Evolutionary conservation across 2,113 vertebrate species (phyloP), one percentile per base, ranked within the genome.

Genomic region (Oncorhynchus clarkii): DNA sequence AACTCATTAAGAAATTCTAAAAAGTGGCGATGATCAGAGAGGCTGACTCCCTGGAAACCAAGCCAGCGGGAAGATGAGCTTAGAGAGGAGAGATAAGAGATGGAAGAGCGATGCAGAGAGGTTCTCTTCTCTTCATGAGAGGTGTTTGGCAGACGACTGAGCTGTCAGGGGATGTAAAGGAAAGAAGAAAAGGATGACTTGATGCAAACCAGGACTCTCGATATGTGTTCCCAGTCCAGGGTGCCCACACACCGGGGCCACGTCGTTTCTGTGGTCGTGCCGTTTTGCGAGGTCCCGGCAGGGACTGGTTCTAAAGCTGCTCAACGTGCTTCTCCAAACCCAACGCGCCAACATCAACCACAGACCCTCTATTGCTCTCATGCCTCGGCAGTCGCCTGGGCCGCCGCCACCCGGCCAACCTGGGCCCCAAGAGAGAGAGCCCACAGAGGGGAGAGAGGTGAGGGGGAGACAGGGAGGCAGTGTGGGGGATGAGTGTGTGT

Each of bases 381-480:
- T 94, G 93, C 89, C 87, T 76, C 87, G 88, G 85, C 88, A 89
- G 34, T 54, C 49, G 3, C 84, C 90, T 62, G 78, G 81, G 87
- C 81, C 82, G 80, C 77, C 81, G 80, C 77, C 83, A 16, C 84
- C 18, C 59, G 5, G 59, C 7, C 92, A 88, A 77, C 73, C 81
- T 24, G 86, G 75, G 79, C 85, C 88, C 73, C 74, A 34, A 34
- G 5, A 76, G 59, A 72, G 79, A 1, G 74, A 77, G 72, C 72
- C 88, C 74, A 1, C 73, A 0, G 84, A 93, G 72, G 89, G 80
- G 18, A 85, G 80, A 88, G 92, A 94, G 93, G 92, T 94, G 90
- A 92, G 91, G 73, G 71, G 67, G 7, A 34, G 59, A 12, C 29
- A 57, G 34, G 2, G 2, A 29, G 69, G 29, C 39, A 65, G 31